These are phyloP conservation scores for Oryzias woworae DNA, from an alignment of 2,113 vertebrate species.

Conservation along the genomic window DNA sequence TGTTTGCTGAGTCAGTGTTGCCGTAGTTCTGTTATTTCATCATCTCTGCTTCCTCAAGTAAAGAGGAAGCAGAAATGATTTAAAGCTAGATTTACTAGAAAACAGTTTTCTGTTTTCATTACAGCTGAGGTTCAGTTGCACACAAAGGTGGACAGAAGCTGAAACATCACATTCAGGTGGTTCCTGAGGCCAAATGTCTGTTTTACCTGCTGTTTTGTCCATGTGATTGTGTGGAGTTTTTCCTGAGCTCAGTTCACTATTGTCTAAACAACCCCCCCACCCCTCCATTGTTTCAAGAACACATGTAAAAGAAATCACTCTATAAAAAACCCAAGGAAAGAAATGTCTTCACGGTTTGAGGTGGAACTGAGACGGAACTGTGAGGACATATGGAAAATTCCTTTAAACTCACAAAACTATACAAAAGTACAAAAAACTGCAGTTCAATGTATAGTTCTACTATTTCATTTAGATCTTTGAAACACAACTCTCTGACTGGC, in stretches of 20 bases:
- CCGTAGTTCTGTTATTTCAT: constrained; percentile 5
- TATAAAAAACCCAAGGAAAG: not conserved
- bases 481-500: no score
- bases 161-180: no score
- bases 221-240: constrained; percentile 18
- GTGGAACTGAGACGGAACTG: no score
- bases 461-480: no score
- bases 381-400: no score
- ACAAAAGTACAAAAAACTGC: no score
- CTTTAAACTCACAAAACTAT: no score
- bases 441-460: no score
- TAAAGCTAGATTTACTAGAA: constrained; percentile 1
- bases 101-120: constrained; percentile 1
- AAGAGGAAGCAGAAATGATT: constrained; percentile 44
- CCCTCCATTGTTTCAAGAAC: constrained; percentile 37
- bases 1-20: constrained; percentile 13
- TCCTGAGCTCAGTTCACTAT: no score
- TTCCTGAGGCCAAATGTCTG: not conserved
- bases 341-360: no score
- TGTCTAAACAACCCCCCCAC: no score
- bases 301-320: constrained; percentile 59
- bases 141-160: no score
- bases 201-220: constrained; percentile 31
- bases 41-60: constrained; percentile 25
- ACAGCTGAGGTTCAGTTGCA: not conserved